These are phyloP conservation scores for Platysternon megacephalum DNA, from an alignment of 2,113 vertebrate species.

Conservation along the genomic window DNA sequence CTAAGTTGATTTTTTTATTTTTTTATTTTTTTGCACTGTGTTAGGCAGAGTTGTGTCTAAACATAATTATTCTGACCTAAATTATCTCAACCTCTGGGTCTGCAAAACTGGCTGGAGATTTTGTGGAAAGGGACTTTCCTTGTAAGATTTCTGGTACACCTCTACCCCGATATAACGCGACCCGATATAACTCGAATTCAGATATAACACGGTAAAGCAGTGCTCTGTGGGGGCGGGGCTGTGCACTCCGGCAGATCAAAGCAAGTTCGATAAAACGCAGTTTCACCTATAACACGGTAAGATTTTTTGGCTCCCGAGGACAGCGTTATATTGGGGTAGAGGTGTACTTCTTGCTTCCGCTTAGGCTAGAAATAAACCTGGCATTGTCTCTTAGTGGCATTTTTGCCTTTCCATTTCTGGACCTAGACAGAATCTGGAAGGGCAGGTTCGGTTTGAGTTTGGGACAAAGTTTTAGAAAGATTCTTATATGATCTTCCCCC, in stretches of 20 bases:
- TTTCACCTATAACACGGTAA: too few species aligned
- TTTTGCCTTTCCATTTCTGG: not conserved
- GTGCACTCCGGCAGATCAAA: too few species aligned
- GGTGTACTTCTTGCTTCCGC: not conserved
- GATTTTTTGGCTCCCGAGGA: too few species aligned
- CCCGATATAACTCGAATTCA: too few species aligned
- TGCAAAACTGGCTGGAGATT: not conserved
- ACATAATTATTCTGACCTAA: not conserved
- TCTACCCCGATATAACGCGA: too few species aligned
- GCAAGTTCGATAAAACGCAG: too few species aligned
- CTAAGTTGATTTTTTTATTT: not conserved
- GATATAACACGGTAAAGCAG: too few species aligned
- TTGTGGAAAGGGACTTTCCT: not conserved
- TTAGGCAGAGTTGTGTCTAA: not conserved
- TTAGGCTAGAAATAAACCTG: not conserved
- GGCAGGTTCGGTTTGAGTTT: not conserved
- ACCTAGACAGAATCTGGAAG: not conserved
- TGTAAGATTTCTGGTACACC: not conserved
- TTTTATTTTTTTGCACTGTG: not conserved
- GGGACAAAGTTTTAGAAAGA: fast-evolving
- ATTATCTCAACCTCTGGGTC: not conserved
- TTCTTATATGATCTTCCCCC: not conserved
- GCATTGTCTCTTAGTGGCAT: not conserved
- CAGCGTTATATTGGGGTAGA: too few species aligned
- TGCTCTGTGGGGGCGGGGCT: too few species aligned